Conservation (phyloP, 2,113 vertebrate species). For the Sminthopsis crassicaudata region DNA sequence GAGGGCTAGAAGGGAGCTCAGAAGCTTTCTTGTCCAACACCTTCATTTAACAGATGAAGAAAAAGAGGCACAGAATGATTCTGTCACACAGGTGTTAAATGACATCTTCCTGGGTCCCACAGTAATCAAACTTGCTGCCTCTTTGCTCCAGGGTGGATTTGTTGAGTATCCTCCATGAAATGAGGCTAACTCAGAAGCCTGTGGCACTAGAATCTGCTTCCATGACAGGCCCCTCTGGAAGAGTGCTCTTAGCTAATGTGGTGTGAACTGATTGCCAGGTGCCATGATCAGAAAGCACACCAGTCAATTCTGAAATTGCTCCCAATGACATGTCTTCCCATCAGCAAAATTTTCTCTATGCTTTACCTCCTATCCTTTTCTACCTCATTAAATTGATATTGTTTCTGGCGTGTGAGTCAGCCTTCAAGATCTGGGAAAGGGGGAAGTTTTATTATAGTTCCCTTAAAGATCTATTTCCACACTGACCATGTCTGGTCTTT, state of each 20-base stretch:
- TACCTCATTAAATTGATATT: background rate
- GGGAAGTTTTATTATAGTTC: slow-evolving; percentile 53
- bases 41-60: background rate
- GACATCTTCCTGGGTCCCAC: background rate
- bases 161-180: slow-evolving; percentile 18
- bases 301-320: background rate
- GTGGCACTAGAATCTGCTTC: background rate
- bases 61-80: background rate
- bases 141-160: slow-evolving; percentile 26
- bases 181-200: slow-evolving; percentile 23
- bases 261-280: background rate
- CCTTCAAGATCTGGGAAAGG: slow-evolving; percentile 52
- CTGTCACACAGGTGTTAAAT: background rate
- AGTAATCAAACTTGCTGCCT: background rate
- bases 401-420: background rate
- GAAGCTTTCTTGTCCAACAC: background rate
- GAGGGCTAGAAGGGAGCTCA: background rate
- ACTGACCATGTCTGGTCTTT: slow-evolving; percentile 67
- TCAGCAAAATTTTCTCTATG: background rate
- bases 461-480: slow-evolving; percentile 69
- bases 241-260: background rate
- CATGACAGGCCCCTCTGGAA: background rate
- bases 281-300: background rate
- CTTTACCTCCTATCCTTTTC: background rate
- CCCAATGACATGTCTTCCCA: background rate